Evolutionary conservation across 2,797 vertebrate species (phyloP).

Genomic region (Hylomyscus alleni): DNA sequence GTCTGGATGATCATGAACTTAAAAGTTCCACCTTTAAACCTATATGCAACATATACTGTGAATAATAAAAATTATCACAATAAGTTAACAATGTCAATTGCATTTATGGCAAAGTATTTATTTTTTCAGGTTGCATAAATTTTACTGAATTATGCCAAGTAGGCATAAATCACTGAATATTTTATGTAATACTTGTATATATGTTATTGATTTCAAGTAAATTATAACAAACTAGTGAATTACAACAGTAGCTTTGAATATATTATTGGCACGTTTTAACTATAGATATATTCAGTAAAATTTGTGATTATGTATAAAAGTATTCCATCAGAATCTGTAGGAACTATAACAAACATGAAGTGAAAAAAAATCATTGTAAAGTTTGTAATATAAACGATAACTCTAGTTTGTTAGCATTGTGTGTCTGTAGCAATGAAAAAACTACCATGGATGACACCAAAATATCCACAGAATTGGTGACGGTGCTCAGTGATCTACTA

Average conservation of each 20-base stretch:
- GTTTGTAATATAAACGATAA: background rate
- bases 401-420: background rate
- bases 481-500: background rate
- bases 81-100: background rate
- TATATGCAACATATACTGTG: background rate
- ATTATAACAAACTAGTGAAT: conserved; percentile 34
- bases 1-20: background rate
- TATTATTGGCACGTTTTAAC: conserved; percentile 36
- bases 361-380: background rate
- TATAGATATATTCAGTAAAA: background rate
- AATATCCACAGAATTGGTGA: conserved; percentile 38
- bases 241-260: background rate
- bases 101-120: background rate
- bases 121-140: background rate
- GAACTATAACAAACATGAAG: background rate
- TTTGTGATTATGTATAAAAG: background rate
- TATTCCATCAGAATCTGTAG: background rate
- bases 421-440: background rate
- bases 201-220: conserved; percentile 39
- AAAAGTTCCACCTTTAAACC: conserved; percentile 49
- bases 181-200: conserved; percentile 28
- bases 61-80: background rate
- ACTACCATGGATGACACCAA: background rate
- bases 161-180: background rate
- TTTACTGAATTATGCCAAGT: background rate